Evolutionary conservation across 2,797 vertebrate genomes (phyloP).

Genomic region (Sebastes taczanowskii): DNA sequence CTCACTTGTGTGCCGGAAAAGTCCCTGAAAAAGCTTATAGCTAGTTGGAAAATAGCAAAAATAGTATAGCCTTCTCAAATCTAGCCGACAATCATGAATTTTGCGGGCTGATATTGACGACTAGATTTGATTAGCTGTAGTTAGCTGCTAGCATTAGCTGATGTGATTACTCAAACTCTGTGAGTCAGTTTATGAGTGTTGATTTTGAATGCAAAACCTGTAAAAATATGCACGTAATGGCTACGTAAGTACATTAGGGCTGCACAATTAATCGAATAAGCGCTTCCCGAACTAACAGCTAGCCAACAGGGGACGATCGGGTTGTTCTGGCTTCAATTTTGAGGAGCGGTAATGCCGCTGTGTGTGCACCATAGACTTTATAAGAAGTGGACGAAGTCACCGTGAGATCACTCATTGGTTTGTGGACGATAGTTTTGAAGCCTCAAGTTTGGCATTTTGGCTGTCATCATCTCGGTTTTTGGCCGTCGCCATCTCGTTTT

Average conservation of each 20-base stretch:
- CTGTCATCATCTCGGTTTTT: not conserved
- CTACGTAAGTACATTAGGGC: too few relatives aligned
- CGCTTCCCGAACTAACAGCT: too few relatives aligned
- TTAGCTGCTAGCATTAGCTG: not conserved
- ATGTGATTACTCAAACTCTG: not conserved
- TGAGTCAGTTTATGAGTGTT: too few relatives aligned
- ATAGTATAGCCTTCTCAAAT: not conserved
- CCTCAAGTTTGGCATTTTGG: not conserved
- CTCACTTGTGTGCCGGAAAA: too few relatives aligned
- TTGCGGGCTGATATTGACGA: not conserved
- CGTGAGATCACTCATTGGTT: not conserved
- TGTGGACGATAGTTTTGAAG: not conserved
- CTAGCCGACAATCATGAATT: not conserved
- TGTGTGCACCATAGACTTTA: not conserved
- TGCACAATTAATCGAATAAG: too few relatives aligned
- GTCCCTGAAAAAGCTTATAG: not conserved
- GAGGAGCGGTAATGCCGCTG: not conserved
- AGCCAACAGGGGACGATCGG: too few relatives aligned
- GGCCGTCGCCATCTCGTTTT: not conserved
- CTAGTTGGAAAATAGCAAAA: not conserved
- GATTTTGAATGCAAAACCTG: too few relatives aligned
- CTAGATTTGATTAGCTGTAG: not conserved
- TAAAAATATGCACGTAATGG: too few relatives aligned
- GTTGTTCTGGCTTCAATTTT: too few relatives aligned
- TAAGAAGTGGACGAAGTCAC: not conserved